Conservation (phyloP, 2,797 vertebrate genomes). For the Melanotaenia boesemani region DNA sequence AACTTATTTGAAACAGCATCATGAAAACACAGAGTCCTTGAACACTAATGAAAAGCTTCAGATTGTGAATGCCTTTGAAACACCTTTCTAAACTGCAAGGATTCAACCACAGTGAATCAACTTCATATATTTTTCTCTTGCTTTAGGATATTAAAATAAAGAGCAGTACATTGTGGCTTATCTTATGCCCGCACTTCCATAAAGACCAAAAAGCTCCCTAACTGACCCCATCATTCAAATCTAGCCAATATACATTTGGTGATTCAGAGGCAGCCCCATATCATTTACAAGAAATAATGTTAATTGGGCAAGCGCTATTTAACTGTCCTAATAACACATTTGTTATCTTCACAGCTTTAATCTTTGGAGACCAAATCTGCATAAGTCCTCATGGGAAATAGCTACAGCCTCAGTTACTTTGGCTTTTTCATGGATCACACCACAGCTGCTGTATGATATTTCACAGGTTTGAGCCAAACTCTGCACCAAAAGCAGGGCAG, state of each 20-base stretch:
- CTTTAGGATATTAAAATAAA: conserved; percentile 20
- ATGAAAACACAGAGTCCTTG: conserved; percentile 49
- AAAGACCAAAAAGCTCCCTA: neutral
- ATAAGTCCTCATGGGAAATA: conserved; percentile 32
- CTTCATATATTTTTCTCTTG: neutral
- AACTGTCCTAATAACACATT: conserved; percentile 23
- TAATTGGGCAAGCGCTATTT: conserved; percentile 13
- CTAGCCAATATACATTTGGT: neutral
- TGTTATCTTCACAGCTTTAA: conserved; percentile 11
- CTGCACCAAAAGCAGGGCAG: conserved; percentile 59
- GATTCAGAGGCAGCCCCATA: neutral
- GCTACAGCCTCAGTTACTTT: conserved; percentile 31
- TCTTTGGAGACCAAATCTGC: conserved; percentile 35
- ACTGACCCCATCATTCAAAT: neutral
- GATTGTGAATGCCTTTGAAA: conserved; percentile 14
- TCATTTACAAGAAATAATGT: neutral
- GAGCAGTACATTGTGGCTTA: conserved; percentile 49
- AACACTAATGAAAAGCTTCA: conserved; percentile 42
- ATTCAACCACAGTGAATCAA: conserved; percentile 22
- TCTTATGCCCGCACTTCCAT: conserved; percentile 5
- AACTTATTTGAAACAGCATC: conserved; percentile 24
- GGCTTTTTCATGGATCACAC: conserved; percentile 63
- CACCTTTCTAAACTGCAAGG: conserved; percentile 30
- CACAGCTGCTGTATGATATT: conserved; percentile 69
- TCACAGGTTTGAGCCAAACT: conserved; percentile 57